Evolutionary conservation across 2,113 vertebrate genomes (phyloP).

Genomic region (Orycteropus afer): DNA sequence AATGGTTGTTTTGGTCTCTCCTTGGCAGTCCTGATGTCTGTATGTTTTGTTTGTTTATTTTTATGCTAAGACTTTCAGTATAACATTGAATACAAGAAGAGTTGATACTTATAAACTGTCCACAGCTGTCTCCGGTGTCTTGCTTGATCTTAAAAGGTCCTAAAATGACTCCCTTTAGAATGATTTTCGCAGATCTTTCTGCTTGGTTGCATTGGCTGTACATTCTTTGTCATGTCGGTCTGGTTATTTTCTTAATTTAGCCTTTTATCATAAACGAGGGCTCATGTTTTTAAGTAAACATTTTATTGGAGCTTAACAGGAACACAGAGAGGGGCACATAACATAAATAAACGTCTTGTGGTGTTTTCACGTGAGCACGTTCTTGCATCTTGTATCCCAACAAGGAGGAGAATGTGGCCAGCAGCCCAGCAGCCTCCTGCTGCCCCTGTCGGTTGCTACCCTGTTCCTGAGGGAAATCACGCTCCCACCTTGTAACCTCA

Average conservation of each 20-base stretch:
- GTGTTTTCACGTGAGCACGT: background rate
- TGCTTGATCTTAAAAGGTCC: no score
- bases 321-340: accelerated
- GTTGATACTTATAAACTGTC: no score
- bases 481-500: accelerated
- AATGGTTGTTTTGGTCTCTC: no score
- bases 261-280: background rate
- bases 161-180: background rate
- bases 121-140: accelerated
- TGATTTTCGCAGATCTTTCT: background rate
- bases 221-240: background rate
- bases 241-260: background rate
- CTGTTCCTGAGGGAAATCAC: no score
- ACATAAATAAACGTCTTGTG: no score
- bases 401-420: no score
- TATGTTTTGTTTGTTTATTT: background rate
- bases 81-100: background rate
- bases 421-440: accelerated
- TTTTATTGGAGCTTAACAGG: no score
- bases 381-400: background rate
- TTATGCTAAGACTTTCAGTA: background rate
- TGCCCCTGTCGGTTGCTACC: accelerated
- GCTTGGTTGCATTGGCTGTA: background rate
- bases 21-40: background rate
- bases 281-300: background rate